Evolutionary conservation across 1,140 invertebrate genomes (phyloP), one percentile per base, ranked within the genome.

Genomic region (Yoshiicerus persimilis): DNA sequence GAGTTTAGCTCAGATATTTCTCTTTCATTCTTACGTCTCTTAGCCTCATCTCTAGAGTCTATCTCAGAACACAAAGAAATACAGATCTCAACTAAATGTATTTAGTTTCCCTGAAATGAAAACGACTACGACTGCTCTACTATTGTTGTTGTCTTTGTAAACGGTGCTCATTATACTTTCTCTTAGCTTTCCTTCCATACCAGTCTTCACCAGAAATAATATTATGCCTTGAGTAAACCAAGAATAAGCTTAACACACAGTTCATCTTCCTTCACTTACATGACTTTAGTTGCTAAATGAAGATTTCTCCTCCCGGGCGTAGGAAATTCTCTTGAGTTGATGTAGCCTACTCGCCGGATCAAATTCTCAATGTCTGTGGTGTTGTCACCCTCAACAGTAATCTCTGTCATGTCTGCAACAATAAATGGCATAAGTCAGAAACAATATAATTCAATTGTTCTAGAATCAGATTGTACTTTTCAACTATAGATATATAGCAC

Each of bases 241-340:
- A 56, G 20, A 56, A n/a, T 56, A 20, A 47, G 41, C 64, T 70
- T 1, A 70, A 27, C 30, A 70, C 66, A 70, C 66, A 70, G 4
- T 70, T 70, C 66, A 39, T 5, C 34, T 38, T 83, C 20, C 56
- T 56, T 84, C n/a, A n/a, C 94, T 92, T 93, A 96, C 91, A 95
- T 95, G 85, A 97, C 95, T 56, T 95, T 95, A 0, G 96, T 97
- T 39, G 95, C 95, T 10, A 99, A 93, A 89, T 96, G 95, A 90
- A 99, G 95, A 91, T 97, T 98, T 25, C 98, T 94, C 11, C 97
- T 93, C 1, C 98, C 98, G 23, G 98, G 97, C 1, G 97, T 99
- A 0, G 98, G 98, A 93, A 96, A 98, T 89, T 96, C 95, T 84
- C 98, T 94, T 1, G 95, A 95, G 92, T 99, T 99, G 4, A 96